phyloP scores from a whole-genome alignment of 2,888 invertebrate genomes.

The Machimus atricapillus region DNA sequence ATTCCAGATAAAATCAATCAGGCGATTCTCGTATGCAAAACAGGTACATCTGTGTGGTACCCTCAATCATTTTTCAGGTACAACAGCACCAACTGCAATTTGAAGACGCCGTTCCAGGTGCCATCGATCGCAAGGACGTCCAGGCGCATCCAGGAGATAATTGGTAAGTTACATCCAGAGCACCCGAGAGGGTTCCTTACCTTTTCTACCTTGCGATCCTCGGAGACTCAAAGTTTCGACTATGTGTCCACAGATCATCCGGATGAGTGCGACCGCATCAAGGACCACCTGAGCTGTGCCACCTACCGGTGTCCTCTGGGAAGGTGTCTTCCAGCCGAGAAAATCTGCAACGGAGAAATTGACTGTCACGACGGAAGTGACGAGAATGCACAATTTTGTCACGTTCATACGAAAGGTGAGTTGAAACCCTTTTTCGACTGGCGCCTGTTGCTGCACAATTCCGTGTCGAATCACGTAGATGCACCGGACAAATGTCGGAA shows the following conservation, averaged over 20 bases:
- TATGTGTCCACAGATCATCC: constrained; percentile 52
- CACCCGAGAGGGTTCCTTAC: not conserved
- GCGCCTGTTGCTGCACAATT: constrained; percentile 6
- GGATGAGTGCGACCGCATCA: constrained; percentile 50
- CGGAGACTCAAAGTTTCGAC: not conserved
- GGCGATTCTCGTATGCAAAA: constrained; percentile 74
- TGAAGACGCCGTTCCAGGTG: constrained; percentile 52
- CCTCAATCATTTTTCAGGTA: constrained; percentile 73
- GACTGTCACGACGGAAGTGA: constrained; percentile 76
- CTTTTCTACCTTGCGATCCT: constrained; percentile 3
- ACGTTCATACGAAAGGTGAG: constrained; percentile 52
- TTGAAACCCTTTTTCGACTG: not conserved
- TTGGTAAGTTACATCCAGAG: constrained; percentile 52
- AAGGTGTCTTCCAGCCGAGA: constrained; percentile 67
- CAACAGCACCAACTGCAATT: constrained; percentile 60
- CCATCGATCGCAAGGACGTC: constrained; percentile 51
- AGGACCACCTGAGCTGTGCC: constrained; percentile 61
- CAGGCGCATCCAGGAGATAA: constrained; percentile 53
- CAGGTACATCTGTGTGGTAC: constrained; percentile 71
- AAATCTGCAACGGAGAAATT: constrained; percentile 72
- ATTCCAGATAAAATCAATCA: constrained; percentile 65
- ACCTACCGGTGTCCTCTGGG: constrained; percentile 75
- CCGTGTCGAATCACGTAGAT: not conserved
- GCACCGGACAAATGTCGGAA: not conserved
- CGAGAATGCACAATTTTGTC: constrained; percentile 63